Conservation (phyloP, 92 coral and sea anemone genomes). For the Epizoanthus stellaris region DNA sequence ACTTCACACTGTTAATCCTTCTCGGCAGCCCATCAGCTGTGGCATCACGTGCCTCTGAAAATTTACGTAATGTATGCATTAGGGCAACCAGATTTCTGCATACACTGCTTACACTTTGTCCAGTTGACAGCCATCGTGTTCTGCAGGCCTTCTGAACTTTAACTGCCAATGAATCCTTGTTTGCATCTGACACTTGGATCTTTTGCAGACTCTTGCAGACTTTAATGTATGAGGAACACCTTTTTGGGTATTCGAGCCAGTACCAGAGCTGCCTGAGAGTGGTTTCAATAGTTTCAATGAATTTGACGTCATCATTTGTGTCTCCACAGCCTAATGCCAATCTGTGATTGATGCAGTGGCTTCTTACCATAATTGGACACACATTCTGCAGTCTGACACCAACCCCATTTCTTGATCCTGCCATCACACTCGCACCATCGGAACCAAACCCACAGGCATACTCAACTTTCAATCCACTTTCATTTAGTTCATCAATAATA, state of each 20-base stretch:
- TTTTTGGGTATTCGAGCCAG: conserved; percentile 48
- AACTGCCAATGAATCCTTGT: conserved; percentile 33
- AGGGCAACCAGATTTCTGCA: conserved; percentile 40
- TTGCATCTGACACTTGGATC: conserved; percentile 39
- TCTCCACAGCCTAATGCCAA: conserved; percentile 56
- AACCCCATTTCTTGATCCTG: conserved; percentile 57
- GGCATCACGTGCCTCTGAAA: conserved; percentile 27
- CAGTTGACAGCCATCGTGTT: conserved; percentile 44
- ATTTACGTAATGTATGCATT: conserved; percentile 40
- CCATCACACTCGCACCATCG: conserved; percentile 57
- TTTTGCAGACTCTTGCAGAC: conserved; percentile 24
- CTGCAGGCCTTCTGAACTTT: conserved; percentile 44
- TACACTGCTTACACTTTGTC: conserved; percentile 40
- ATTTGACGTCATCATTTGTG: conserved; percentile 58
- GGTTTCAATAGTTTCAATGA: conserved; percentile 46
- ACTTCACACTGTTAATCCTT: conserved; percentile 41
- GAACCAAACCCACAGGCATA: conserved; percentile 63
- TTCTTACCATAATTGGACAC: conserved; percentile 53
- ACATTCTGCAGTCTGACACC: conserved; percentile 57
- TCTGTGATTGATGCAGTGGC: conserved; percentile 62
- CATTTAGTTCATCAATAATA: conserved; percentile 49
- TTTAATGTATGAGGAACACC: conserved; percentile 42
- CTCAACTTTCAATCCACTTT: conserved; percentile 46
- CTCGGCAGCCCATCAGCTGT: conserved; percentile 47
- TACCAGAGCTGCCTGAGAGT: conserved; percentile 57